Evolutionary conservation across 2,888 invertebrate genomes (phyloP), one percentile per base, ranked within the genome.

Genomic region (Geotrupes spiniger): DNA sequence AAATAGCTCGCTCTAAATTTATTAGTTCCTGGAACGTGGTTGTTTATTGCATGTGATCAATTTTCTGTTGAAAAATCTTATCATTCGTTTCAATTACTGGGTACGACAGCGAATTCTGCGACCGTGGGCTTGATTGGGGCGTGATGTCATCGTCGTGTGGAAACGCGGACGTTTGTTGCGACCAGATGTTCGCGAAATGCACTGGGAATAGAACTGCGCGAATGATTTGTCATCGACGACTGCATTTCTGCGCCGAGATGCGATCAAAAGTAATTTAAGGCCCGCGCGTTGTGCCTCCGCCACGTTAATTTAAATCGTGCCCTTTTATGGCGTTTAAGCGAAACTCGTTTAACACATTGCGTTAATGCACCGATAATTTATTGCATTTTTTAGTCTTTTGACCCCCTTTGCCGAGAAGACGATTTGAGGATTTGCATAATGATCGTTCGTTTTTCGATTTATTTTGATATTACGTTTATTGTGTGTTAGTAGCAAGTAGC

Each of bases 181-280:
- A 37, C 36, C 47, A 47, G 41, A 47, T 47, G 47, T 42, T 37
- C 41, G 41, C 42, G 42, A 47, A 47, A 17, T 14, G 10, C n/a
- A 36, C 42, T 37, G 12, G 28, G 42, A 47, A 47, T 47, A 47
- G 47, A 42, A 37, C n/a, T 47, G 42, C 47, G 36, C 16, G 39
- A 40, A 40, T 39, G 40, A 46, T 46, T 46, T 41, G 33, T 46
- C 46, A 41, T 40, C 36, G 33, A 40, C 39, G 33, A 40, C 6
- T 16, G 26, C 14, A 33, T 33, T 14, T 15, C 10, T 8, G 8
- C 14, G 4, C 9, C 14, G 33, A 33, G 14, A 33, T 10, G 14
- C 33, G 15, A 8, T 1, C 11, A 12, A 33, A 33, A 10, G 11
- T 14, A 9, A 15, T 15, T 33, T 33, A 33, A 33, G 12, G 33